A percentile compares a stretch with the other conserved stretches of the same genome.
Conservation (phyloP, 2,888 invertebrate species). For the Lepeophtheirus nordmannii region DNA sequence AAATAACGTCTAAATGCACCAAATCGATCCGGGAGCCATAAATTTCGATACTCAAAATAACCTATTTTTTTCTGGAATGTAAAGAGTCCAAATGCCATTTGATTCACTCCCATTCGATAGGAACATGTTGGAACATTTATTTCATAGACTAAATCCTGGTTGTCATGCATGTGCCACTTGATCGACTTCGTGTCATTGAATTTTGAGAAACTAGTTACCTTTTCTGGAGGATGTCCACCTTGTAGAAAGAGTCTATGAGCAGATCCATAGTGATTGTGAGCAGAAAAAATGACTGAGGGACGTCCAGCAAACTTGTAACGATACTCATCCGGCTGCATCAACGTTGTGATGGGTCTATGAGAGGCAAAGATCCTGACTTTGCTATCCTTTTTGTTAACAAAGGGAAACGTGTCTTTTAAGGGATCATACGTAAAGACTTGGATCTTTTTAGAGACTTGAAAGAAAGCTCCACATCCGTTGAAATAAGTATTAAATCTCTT, state of each 20-base stretch:
- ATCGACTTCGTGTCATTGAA: conserved; percentile 1
- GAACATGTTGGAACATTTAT: conserved; percentile 84
- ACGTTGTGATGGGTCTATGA: conserved; percentile 29
- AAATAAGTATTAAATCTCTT: conserved; percentile 58
- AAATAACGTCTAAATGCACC: conserved; percentile 45
- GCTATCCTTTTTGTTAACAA: conserved; percentile 24
- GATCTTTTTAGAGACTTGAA: not conserved
- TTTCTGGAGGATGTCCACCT: conserved; percentile 10
- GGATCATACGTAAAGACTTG: not conserved
- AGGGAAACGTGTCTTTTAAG: not conserved
- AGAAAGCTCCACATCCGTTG: conserved; percentile 35
- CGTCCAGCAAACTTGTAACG: conserved; percentile 21
- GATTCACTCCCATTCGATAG: conserved; percentile 76
- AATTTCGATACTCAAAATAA: conserved; percentile 50
- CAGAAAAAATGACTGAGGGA: conserved; percentile 35
- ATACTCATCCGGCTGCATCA: not conserved
- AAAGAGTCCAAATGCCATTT: conserved; percentile 28
- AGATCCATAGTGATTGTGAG: conserved; percentile 35
- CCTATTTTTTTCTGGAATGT: conserved; percentile 32
- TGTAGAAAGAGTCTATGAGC: conserved; percentile 21
- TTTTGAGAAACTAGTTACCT: conserved; percentile 14
- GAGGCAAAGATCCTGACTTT: conserved; percentile 28
- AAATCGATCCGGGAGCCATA: conserved; percentile 61
- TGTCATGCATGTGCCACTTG: conserved; percentile 25
- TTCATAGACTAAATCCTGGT: conserved; percentile 39